Evolutionary conservation across 2,113 vertebrate genomes (phyloP).

Genomic region (Caracal caracal): DNA sequence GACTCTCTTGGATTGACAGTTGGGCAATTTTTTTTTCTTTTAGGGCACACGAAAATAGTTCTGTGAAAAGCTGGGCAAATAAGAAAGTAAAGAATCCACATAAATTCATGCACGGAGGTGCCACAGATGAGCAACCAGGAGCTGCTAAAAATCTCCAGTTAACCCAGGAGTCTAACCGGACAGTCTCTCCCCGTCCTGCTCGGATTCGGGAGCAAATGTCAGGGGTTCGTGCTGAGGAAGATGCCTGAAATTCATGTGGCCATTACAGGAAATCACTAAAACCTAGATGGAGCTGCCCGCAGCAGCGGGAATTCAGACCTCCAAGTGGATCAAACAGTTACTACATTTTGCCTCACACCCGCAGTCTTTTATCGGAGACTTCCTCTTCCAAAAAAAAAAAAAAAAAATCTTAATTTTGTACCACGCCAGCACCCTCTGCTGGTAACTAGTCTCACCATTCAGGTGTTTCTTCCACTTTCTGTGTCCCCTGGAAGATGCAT

Average conservation of each 20-base stretch:
- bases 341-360: neutral
- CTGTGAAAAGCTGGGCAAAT: neutral
- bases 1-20: neutral
- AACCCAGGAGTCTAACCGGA: neutral
- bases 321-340: neutral
- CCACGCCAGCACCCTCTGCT: constrained; percentile 83
- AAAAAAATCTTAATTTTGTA: neutral
- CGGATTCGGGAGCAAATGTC: neutral
- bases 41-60: neutral
- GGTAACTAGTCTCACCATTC: neutral
- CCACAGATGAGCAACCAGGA: neutral
- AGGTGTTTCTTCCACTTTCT: neutral
- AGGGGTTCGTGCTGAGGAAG: neutral
- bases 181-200: fast-evolving
- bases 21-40: neutral
- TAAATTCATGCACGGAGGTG: neutral
- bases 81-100: neutral
- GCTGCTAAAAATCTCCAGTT: neutral
- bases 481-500: neutral
- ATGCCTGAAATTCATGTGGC: neutral
- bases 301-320: fast-evolving
- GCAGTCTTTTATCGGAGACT: neutral
- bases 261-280: neutral
- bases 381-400: neutral
- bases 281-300: neutral